These are phyloP conservation scores for Holacanthella duospinosa DNA, from an alignment of 2,888 invertebrate genomes.

Conservation along the genomic window DNA sequence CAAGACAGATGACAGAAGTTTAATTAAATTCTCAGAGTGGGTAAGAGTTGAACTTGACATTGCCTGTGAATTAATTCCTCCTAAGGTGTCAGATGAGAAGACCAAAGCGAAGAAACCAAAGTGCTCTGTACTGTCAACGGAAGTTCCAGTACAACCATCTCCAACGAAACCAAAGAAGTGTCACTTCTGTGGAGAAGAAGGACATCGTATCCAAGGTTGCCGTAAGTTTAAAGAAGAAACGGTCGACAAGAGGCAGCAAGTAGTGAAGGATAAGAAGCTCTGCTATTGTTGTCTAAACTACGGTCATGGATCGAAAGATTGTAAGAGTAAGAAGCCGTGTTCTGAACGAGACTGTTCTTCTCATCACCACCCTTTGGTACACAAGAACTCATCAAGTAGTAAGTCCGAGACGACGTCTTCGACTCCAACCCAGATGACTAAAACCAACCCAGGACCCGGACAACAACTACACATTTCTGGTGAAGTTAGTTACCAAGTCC, in stretches of 20 bases:
- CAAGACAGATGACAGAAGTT: not conserved
- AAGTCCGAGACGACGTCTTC: no score
- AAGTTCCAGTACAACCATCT: not conserved
- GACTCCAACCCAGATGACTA: no score
- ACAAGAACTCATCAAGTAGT: no score
- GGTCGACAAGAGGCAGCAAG: not conserved
- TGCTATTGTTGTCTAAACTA: constrained; percentile 14
- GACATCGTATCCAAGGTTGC: not conserved
- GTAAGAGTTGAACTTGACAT: not conserved
- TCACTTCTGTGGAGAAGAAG: not conserved
- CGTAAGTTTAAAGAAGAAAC: not conserved
- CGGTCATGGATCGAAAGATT: not conserved
- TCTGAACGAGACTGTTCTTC: no score
- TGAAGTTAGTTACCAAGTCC: no score
- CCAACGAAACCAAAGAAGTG: not conserved
- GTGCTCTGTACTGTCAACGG: no score
- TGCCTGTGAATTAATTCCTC: not conserved
- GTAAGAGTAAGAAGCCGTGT: no score
- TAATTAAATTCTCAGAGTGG: not conserved
- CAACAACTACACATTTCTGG: no score
- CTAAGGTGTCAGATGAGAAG: not conserved
- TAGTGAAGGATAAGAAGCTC: not conserved
- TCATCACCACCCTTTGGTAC: no score
- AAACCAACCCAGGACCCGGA: no score
- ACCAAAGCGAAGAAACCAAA: no score